Evolutionary conservation across 1,140 invertebrate species (phyloP).

Genomic region (Trachymyrmex cornetzi): DNA sequence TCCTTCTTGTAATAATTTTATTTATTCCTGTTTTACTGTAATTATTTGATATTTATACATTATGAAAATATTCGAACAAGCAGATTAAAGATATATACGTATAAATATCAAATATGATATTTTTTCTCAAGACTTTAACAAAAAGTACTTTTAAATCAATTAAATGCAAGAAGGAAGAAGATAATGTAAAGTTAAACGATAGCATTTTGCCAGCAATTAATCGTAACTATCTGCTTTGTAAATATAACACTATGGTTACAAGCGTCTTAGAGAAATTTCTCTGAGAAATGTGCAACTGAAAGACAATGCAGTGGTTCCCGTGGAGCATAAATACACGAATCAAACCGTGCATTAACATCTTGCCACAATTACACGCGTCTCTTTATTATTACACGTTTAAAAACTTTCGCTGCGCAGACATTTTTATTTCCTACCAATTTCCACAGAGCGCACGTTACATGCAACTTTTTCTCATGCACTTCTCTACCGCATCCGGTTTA

Average conservation of each 20-base stretch:
- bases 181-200: slow-evolving; percentile 9
- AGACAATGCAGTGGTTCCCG: slow-evolving; percentile 49
- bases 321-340: slow-evolving; percentile 46
- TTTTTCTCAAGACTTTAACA: not conserved
- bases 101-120: not conserved
- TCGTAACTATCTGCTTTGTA: slow-evolving; percentile 37
- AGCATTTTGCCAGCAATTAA: slow-evolving; percentile 25
- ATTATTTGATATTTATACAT: not conserved
- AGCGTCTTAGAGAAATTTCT: slow-evolving; percentile 50
- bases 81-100: not conserved
- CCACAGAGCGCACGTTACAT: not conserved
- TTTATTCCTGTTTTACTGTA: not conserved
- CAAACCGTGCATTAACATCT: slow-evolving; percentile 49
- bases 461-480: slow-evolving; percentile 36
- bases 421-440: slow-evolving; percentile 46
- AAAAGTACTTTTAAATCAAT: not conserved
- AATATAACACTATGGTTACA: slow-evolving; percentile 36
- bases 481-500: not conserved
- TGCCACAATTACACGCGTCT: slow-evolving; percentile 26
- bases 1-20: not conserved
- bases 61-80: slow-evolving; percentile 1
- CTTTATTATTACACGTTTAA: slow-evolving; percentile 47
- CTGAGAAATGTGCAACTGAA: slow-evolving; percentile 39
- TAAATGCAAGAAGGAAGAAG: not conserved
- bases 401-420: slow-evolving; percentile 44